Evolutionary conservation across 2,888 invertebrate species (phyloP), one percentile per base, ranked within the genome.

Genomic region (Elegia similella): DNA sequence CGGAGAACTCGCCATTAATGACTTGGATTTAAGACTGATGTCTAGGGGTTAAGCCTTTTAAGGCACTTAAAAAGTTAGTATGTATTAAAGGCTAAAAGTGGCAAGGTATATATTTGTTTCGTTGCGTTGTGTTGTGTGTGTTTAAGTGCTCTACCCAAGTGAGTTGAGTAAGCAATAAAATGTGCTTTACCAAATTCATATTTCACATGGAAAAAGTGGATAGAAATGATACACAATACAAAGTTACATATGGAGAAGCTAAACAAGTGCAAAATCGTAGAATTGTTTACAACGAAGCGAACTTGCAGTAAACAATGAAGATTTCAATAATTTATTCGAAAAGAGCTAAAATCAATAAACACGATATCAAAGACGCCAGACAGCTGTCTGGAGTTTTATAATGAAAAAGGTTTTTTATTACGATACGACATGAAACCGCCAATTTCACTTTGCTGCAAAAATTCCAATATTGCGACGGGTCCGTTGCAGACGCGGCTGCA

Each of bases 401-500:
- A 50, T 34, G 16, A 34, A 17, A 38, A n/a, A 50, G 32, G 50
- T 32, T 50, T 50, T 48, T 50, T 50, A 50, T 38, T 38, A 30
- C 47, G 47, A 50, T 17, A 50, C n/a, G 34, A 16, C 34, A 50
- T 50, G 50, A 50, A 50, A 50, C 5, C 34, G n/a, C 34, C 50
- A 50, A 50, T 38, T 50, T 50, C 34, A 12, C 17, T 50, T 34
- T 16, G 50, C 34, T 48, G 50, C 50, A 38, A 56, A 42, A 48
- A 56, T 56, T 52, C 52, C 47, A 50, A 50, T 50, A 50, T 50
- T 32, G 48, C 46, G 43, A 43, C 46, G 34, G 50, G 50, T 42
- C 47, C 53, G 47, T 34, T 32, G 34, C 54, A 55, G 44, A 55
- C n/a, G n/a, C n/a, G n/a, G 13, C 54, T 55, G 16, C 52, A 56